These are phyloP conservation scores for Ciconia maguari DNA, from an alignment of 2,113 vertebrate species.

Conservation along the genomic window DNA sequence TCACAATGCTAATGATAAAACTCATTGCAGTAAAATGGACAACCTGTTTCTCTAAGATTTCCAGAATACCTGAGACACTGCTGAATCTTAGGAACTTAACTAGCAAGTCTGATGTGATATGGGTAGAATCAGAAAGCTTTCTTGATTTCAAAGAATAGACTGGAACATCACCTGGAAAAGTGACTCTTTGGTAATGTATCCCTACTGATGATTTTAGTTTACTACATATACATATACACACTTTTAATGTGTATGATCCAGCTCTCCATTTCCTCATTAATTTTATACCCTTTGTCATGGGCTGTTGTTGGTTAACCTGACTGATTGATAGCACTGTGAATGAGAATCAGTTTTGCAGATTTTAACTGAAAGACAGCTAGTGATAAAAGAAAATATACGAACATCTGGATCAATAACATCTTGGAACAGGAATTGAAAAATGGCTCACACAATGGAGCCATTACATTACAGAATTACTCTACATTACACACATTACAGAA, in stretches of 20 bases:
- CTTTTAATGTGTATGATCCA: background rate
- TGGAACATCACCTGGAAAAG: background rate
- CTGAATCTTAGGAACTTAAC: background rate
- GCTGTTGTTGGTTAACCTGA: background rate
- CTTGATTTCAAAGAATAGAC: background rate
- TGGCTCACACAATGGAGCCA: background rate
- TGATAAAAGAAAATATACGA: background rate
- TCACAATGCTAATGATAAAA: background rate
- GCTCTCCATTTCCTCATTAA: background rate
- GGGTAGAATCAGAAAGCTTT: background rate
- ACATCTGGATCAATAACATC: background rate
- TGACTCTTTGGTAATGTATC: background rate
- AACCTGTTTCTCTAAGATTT: background rate
- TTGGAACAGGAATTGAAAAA: background rate
- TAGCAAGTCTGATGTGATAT: background rate
- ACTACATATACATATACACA: background rate
- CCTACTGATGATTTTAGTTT: background rate
- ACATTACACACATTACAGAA: background rate
- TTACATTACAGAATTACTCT: background rate
- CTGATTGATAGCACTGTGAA: background rate
- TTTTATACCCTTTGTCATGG: background rate
- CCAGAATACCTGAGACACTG: background rate
- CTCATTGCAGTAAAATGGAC: background rate
- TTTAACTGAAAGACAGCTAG: background rate
- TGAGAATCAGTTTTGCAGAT: background rate